Percentiles rank a stretch among this genome's conserved stretches.
Evolutionary conservation across 2,797 vertebrate species (phyloP).

Genomic region (Vespertilio murinus): DNA sequence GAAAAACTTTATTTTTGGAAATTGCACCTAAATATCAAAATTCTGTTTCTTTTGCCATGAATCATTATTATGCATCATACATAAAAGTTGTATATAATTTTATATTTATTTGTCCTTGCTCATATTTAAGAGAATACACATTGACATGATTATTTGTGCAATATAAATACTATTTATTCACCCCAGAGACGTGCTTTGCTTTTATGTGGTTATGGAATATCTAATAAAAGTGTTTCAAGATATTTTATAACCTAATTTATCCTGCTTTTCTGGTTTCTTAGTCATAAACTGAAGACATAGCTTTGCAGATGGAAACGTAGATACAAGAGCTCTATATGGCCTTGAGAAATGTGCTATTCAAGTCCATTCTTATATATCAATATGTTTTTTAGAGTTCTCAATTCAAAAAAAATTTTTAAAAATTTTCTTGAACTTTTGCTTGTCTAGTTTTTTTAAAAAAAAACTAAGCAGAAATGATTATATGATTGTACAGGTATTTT

Average conservation of each 20-base stretch:
- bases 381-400: neutral
- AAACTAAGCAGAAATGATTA: neutral
- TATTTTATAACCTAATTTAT: neutral
- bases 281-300: neutral
- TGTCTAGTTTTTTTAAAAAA: neutral
- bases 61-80: neutral
- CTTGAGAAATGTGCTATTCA: neutral
- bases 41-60: neutral
- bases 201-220: conserved; percentile 32
- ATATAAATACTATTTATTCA: neutral
- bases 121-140: neutral
- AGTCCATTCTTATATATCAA: neutral
- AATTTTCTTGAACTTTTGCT: neutral
- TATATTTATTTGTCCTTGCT: neutral
- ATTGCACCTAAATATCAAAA: neutral
- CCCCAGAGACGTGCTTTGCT: neutral
- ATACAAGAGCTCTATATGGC: neutral
- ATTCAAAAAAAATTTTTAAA: neutral
- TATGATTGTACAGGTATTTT: neutral
- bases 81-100: neutral
- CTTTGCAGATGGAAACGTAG: neutral
- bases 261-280: neutral
- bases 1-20: neutral
- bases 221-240: neutral
- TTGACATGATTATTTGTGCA: neutral